phyloP scores from a whole-genome alignment of 2,113 vertebrate species.

The Tapirus terrestris region DNA sequence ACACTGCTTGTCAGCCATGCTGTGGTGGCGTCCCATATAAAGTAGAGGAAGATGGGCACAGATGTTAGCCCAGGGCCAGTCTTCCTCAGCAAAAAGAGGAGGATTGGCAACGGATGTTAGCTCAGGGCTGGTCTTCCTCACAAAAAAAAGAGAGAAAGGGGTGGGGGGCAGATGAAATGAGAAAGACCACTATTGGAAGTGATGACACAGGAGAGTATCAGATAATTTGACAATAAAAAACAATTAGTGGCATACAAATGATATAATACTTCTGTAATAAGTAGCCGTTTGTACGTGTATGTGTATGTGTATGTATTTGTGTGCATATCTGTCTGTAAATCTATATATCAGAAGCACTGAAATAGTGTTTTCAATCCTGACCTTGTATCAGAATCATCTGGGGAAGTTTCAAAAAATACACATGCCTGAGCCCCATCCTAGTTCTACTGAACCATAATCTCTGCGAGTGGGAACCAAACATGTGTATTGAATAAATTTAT shows the following conservation, averaged over 20 bases:
- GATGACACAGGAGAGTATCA: neutral
- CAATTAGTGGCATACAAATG: neutral
- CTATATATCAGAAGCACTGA: neutral
- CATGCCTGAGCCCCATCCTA: neutral
- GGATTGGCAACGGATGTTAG: too few species aligned
- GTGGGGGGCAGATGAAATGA: neutral
- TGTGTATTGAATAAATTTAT: neutral
- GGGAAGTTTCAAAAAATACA: neutral
- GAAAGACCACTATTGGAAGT: neutral
- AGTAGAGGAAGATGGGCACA: too few species aligned
- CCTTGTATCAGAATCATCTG: neutral
- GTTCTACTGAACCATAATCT: conserved; percentile 1
- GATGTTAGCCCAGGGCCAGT: too few species aligned
- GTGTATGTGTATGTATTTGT: neutral
- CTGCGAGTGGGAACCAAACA: neutral
- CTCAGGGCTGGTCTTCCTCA: too few species aligned
- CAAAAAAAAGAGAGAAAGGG: too few species aligned
- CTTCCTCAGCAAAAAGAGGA: too few species aligned
- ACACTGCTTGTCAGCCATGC: too few species aligned
- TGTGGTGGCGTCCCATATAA: too few species aligned
- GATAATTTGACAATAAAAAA: neutral
- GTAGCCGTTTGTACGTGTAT: neutral
- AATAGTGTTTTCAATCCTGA: neutral
- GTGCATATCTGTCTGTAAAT: neutral
- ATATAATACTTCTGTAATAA: neutral